phyloP scores from a whole-genome alignment of 2,888 invertebrate genomes.

The Atherix ibis region DNA sequence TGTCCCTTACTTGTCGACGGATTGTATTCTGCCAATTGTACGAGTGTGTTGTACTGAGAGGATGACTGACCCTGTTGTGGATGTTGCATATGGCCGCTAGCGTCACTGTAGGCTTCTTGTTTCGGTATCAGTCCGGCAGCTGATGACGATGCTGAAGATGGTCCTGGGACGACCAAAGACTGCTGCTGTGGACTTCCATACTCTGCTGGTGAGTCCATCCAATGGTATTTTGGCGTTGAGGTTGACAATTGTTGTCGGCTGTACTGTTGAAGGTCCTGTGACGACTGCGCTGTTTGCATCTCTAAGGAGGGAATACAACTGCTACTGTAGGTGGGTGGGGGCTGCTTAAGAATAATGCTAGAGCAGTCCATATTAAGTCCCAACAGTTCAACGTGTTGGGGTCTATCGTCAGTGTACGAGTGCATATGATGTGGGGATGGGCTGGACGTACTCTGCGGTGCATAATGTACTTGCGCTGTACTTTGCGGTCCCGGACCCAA shows the following conservation, averaged over 20 bases:
- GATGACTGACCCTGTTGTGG: constrained; percentile 16
- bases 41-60: constrained; percentile 39
- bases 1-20: constrained; percentile 90
- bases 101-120: constrained; percentile 40
- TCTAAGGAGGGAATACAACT: constrained; percentile 39
- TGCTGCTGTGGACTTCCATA: constrained; percentile 37
- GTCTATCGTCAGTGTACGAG: constrained; percentile 31
- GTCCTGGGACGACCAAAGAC: constrained; percentile 37
- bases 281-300: constrained; percentile 31
- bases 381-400: constrained; percentile 40
- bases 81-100: constrained; percentile 19
- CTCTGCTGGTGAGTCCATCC: constrained; percentile 41
- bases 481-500: constrained; percentile 42
- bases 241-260: constrained; percentile 35
- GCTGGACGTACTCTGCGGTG: constrained; percentile 33
- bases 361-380: constrained; percentile 45
- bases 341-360: constrained; percentile 41
- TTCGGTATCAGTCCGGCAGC: constrained; percentile 44
- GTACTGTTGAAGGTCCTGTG: constrained; percentile 38
- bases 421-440: constrained; percentile 30
- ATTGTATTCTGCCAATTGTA: constrained; percentile 83
- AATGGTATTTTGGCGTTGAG: constrained; percentile 48
- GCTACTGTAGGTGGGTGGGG: constrained; percentile 44
- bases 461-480: constrained; percentile 38
- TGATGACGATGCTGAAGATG: constrained; percentile 37